Base-by-base conservation (phyloP, 2,113 vertebrate genomes). In the Lophotis ruficrista region DNA sequence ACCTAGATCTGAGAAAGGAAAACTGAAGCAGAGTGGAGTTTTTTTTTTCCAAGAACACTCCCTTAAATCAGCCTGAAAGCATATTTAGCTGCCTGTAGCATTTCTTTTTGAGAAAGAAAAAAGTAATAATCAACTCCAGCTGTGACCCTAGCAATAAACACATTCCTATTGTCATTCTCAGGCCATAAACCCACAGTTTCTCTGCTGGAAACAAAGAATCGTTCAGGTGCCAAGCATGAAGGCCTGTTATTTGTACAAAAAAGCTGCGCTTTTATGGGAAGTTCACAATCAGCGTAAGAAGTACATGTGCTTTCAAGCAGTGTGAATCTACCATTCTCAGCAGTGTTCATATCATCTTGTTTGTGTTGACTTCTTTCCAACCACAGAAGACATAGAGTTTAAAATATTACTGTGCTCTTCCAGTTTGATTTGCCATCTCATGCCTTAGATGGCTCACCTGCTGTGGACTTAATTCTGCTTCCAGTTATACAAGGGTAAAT, bases 71-170 rank as follows among this genome's bases (percentile, higher is more conserved):
- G 10, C 50, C 53, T 61, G 14, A 88, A 89, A 95, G 53, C 31
- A 65, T 6, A 2, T 86, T 92, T 68, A 84, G 57, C 90, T 92
- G 72, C 94, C 68, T 71, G 77, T 58, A 95, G 77, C 89, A 75
- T 95, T 97, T 93, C 69, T 61, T 84, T 90, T 87, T 54, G 48
- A 93, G 35, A 76, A 84, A 94, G 65, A 65, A 97, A 92, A 94
- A 87, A 84, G 80, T 72, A 94, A 87, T 95, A 92, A 95, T 76
- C 79, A 87, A 82, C 83, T 89, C 96, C 94, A 96, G 95, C 96
- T 97, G 95, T 84, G 96, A 91, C 77, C 72, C 69, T 19, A 69
- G 80, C 86, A 76, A 92, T 92, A 94, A 93, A 87, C 88, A 92
- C 80, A 95, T 95, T 95, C 95, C 65, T 95, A 69, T 91, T 96